Conservation (phyloP, 2,888 invertebrate species). For the Hydropsyche betteni region DNA sequence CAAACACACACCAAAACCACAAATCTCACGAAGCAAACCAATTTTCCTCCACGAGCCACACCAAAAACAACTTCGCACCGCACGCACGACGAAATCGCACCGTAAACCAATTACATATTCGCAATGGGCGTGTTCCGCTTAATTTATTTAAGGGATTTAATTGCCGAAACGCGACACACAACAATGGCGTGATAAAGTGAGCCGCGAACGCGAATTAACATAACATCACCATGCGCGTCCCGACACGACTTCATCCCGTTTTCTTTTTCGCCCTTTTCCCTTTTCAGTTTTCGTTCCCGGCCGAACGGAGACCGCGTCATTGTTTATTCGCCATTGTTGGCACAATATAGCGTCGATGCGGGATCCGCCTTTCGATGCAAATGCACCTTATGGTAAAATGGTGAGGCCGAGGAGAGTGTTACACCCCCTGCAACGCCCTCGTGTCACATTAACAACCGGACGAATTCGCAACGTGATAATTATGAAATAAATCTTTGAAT, state of each 20-base stretch:
- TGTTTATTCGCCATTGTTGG: conserved; percentile 41
- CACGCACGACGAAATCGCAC: too few relatives aligned
- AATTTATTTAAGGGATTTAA: conserved; percentile 22
- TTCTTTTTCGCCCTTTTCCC: neutral
- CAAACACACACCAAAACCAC: too few relatives aligned
- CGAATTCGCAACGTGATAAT: conserved; percentile 13
- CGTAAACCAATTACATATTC: neutral
- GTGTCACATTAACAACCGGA: conserved; percentile 36
- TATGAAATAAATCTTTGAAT: conserved; percentile 14
- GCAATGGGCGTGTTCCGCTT: conserved; percentile 19
- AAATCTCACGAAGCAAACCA: too few relatives aligned
- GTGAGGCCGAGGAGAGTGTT: conserved; percentile 9
- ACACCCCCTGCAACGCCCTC: conserved; percentile 33
- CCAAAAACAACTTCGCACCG: too few relatives aligned
- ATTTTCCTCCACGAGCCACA: too few relatives aligned
- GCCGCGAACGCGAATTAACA: conserved; percentile 18
- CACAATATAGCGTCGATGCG: conserved; percentile 2
- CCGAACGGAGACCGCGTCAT: conserved; percentile 1
- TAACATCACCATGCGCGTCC: neutral
- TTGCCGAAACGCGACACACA: conserved; percentile 18
- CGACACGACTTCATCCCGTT: conserved; percentile 11
- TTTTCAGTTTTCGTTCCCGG: neutral
- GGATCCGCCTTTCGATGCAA: conserved; percentile 37
- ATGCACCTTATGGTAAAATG: conserved; percentile 33
- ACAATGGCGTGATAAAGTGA: conserved; percentile 20